A percentile compares a stretch with the other conserved stretches of the same genome.
phyloP scores from a whole-genome alignment of 2,797 vertebrate genomes.

The Melanotaenia parkinsoni region DNA sequence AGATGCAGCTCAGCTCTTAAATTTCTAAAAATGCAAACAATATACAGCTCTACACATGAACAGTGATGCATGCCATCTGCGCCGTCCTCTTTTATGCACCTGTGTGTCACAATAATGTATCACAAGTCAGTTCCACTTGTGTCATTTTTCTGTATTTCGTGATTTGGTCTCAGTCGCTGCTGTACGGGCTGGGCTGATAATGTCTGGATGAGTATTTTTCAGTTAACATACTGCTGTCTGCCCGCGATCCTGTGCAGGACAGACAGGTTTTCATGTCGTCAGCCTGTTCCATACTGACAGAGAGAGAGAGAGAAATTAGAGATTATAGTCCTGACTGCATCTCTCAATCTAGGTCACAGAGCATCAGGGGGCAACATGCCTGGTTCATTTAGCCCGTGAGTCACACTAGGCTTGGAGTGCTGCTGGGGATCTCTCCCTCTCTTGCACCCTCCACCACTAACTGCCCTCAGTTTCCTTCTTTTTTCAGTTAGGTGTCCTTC shows the following conservation, averaged over 20 bases:
- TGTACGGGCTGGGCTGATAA: background rate
- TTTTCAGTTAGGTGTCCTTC: background rate
- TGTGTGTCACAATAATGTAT: conserved; percentile 14
- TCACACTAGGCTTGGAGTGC: conserved; percentile 69
- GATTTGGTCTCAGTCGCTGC: conserved; percentile 6
- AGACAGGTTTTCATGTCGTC: conserved; percentile 51
- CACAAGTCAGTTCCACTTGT: background rate
- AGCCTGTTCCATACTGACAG: conserved; percentile 48
- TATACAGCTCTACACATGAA: background rate
- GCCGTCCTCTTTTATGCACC: background rate
- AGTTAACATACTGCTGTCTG: conserved; percentile 12
- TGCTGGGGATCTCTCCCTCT: conserved; percentile 60
- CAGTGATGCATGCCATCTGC: conserved; percentile 24
- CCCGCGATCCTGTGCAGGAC: conserved; percentile 40
- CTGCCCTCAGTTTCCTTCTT: conserved; percentile 14
- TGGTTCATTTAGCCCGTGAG: conserved; percentile 78
- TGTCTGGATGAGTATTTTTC: conserved; percentile 19
- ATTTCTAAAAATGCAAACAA: conserved; percentile 2
- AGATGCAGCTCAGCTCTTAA: background rate
- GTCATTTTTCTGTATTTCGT: background rate
- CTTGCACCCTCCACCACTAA: conserved; percentile 29
- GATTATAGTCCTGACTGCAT: conserved; percentile 74
- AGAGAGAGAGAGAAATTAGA: conserved; percentile 63
- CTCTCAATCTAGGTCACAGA: conserved; percentile 85
- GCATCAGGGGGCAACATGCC: conserved; percentile 79